Evolutionary conservation across 2,797 vertebrate species (phyloP), one percentile per base, ranked within the genome.

Genomic region (Hapalemur alaotrensis): DNA sequence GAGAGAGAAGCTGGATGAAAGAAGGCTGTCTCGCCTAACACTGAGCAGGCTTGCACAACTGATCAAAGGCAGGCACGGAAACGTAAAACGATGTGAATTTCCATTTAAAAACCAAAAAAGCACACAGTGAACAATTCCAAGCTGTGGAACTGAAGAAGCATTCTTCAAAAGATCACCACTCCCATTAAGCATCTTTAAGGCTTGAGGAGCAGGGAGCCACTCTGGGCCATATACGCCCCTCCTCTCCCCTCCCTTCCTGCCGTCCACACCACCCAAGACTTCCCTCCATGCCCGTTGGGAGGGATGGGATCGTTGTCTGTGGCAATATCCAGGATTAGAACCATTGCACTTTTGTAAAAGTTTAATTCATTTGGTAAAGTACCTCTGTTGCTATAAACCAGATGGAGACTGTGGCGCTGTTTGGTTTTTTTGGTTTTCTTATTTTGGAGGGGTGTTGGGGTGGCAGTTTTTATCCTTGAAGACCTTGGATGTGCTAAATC

Each of bases 171-270:
- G 43, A 10, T 46, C 61, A 9, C 84, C 28, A 76, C 57, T 52
- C 17, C 78, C 96, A 82, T 41, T 18, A 87, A 98, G 95, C 82
- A 76, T 65, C 94, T 97, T 93, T 43, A 78, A 92, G 97, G 82
- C 82, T 80, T 2, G 50, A 67, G 78, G 80, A 65, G 32, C 0
- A 0, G 50, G 46, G 91, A 48, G 81, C 73, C 4, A 7, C 30
- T 63, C 13, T 38, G 23, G 75, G 80, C 78, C 73, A n/a, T 20
- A 14, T 5, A 28, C 13, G 54, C 30, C 12, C 2, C 17, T 57
- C 23, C 54, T 23, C 6, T 0, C 46, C 8, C 0, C n/a, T 23
- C 38, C 5, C 22, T 14, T 23, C 63, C n/a, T 48, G 46, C 61
- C 25, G 17, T 73, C 89, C 52, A 43, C 30, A n/a, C 35, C 85